Base-by-base conservation (phyloP, 1,140 invertebrate genomes). In the Apis florea region DNA sequence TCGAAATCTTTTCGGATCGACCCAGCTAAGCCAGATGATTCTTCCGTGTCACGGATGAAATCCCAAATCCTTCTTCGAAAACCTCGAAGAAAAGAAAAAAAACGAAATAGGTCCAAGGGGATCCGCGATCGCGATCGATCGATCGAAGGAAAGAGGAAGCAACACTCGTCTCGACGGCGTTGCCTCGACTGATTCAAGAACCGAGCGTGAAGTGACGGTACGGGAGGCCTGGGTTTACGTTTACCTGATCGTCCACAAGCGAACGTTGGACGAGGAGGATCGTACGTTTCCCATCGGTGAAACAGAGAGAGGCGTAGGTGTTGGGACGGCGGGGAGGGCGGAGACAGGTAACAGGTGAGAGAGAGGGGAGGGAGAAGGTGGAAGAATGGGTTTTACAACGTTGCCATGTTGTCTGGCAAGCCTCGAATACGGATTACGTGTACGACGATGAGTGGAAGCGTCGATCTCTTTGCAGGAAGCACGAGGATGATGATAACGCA, bases 131-230 rank as follows among this genome's bases (percentile, higher is more conserved):
- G 69, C 21, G 40, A 63, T 72, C 72, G 73, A 47, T 72, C 67
- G 68, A n/a, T 24, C 17, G 69, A 54, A 47, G 24, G 61, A 56
- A 58, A 63, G 24, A 49, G 13, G 40, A 68, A 67, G 61, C 56
- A 51, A 80, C 85, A 84, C 83, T 75, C 82, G 53, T 86, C 82
- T 85, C 89, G 88, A 86, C 87, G 86, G 86, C 85, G 88, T 72
- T 70, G 85, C 89, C 89, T 89, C 89, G 90, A 93, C 92, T 93
- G 92, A 93, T 90, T 91, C 89, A 86, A 88, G 90, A 89, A 89
- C 85, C 83, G 83, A 89, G 87, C 71, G 84, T 87, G 80, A 89
- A 86, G 89, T 88, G 83, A 85, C 80, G 82, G 82, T 79, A 72
- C 73, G 17, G 70, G 73, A 68, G 63, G 69, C 49, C 70, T 51